Evolutionary conservation across 2,888 invertebrate genomes (phyloP), one percentile per base, ranked within the genome.

Genomic region (Tenthredo livida): DNA sequence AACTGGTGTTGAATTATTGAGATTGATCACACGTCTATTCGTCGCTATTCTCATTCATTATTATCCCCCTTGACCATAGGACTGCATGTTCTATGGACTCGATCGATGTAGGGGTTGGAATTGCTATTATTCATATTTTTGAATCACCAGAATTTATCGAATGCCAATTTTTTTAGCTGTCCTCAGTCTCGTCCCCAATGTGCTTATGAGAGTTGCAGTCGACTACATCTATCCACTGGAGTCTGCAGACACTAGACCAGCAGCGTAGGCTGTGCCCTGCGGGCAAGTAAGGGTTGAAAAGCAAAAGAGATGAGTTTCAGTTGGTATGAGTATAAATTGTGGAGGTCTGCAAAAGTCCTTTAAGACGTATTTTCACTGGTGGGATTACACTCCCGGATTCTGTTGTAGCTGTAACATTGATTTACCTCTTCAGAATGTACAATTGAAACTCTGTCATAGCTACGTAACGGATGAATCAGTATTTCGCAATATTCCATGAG

Each of bases 1-100:
- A 73, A 43, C 72, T 43, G 40, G 72, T 73, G 72, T 43, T 73
- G 72, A 73, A 43, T 43, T 43, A 73, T 73, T 73, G 72, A 73
- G 72, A 73, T 73, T 43, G 72, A 73, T 73, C 43, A 73, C 43
- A 25, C 12, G 25, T 61, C 12, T n/a, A 4, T 12, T 37, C 40
- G 21, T 21, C 25, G 2, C 7, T 33, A 33, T 67, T 67, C 33
- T 67, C 17, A 61, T 25, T 25, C 61, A 4, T 61, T 25, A 61
- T 7, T 61, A 61, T 61, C 21, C 25, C 21, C 12, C 3, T 3
- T 1, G 10, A 12, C 3, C 25, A 61, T 21, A 61, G 61, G 1
- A 61, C 9, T 61, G n/a, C 54, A n/a, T 54, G n/a, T n/a, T n/a
- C n/a, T 1, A 54, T 54, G 7, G 2, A n/a, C n/a, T 2, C 54